phyloP scores from a whole-genome alignment of 2,113 vertebrate genomes.

The Azemiops feae region DNA sequence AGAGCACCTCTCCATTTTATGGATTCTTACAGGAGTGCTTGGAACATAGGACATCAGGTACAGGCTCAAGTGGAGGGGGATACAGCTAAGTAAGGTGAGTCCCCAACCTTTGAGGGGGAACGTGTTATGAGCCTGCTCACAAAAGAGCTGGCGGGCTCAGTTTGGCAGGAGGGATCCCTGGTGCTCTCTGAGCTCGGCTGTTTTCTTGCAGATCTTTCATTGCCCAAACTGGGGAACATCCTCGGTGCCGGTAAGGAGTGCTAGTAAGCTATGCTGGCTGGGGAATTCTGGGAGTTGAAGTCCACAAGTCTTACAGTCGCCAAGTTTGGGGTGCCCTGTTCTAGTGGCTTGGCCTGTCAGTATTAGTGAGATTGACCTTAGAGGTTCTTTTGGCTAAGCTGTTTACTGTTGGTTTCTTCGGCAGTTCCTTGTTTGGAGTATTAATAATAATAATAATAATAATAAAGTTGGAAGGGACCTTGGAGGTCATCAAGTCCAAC shows the following conservation, averaged over 20 bases:
- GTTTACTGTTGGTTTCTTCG: neutral
- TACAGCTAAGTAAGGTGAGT: neutral
- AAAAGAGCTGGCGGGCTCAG: neutral
- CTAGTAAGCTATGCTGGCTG: too few species aligned
- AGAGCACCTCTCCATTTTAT: neutral
- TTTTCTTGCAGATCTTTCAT: neutral
- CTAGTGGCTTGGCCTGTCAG: neutral
- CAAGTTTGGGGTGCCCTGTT: too few species aligned
- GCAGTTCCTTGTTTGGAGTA: neutral
- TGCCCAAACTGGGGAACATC: neutral
- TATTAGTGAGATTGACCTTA: neutral
- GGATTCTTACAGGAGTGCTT: neutral
- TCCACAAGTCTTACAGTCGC: too few species aligned
- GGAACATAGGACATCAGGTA: neutral
- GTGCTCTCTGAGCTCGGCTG: too few species aligned
- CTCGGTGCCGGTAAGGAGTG: neutral
- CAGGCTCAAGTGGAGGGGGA: neutral
- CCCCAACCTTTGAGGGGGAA: neutral
- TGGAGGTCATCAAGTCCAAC: too few species aligned
- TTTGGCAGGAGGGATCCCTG: neutral
- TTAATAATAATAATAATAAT: too few species aligned
- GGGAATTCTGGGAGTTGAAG: too few species aligned
- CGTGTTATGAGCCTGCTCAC: neutral
- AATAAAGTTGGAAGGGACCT: too few species aligned
- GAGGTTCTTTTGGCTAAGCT: neutral